Base-by-base conservation (phyloP, 2,113 vertebrate species). In the Pontoporia blainvillei region DNA sequence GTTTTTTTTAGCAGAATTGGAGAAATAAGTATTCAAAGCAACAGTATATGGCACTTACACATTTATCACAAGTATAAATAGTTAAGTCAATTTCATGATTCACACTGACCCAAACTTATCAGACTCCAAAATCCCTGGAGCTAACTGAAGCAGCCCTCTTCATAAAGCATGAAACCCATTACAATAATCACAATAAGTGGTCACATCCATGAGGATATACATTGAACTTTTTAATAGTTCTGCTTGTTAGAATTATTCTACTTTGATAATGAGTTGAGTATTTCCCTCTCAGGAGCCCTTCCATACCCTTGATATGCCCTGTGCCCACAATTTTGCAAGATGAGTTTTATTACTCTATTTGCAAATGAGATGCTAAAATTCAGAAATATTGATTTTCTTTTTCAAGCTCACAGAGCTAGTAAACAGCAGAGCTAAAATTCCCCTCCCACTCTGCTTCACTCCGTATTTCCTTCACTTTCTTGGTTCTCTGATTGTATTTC, bases 311-410 rank as follows among this genome's bases (percentile, higher is more conserved):
- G 66, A 62, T 49, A 41, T 76, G 18, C 6, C 76, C 76, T 92
- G 76, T 75, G 82, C n/a, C 27, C 41, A 67, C 12, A 87, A 57
- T 87, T 90, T 90, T 90, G 20, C 64, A 67, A 93, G 36, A 73
- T 73, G 5, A 46, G 13, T 76, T 76, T 41, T 69, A 52, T 61
- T 83, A 81, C 25, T 90, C 21, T 15, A 23, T 84, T 88, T 82
- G 36, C 14, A 96, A 96, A 92, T 73, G 36, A 97, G 20, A 36
- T 76, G 49, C 18, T 71, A 34, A 82, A 59, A 87, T 81, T 86
- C 7, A 71, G n/a, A 96, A 91, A 91, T 41, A 92, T 0, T 79
- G 84, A 94, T 59, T 93, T 94, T 95, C 49, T 84, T 92, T 39
- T 31, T 90, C 52, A 93, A 61, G 20, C 83, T 84, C 44, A 54